A percentile compares a stretch with the other conserved stretches of the same genome.
phyloP scores from a whole-genome alignment of 2,797 vertebrate species.

The Acrossocheilus fasciatus region DNA sequence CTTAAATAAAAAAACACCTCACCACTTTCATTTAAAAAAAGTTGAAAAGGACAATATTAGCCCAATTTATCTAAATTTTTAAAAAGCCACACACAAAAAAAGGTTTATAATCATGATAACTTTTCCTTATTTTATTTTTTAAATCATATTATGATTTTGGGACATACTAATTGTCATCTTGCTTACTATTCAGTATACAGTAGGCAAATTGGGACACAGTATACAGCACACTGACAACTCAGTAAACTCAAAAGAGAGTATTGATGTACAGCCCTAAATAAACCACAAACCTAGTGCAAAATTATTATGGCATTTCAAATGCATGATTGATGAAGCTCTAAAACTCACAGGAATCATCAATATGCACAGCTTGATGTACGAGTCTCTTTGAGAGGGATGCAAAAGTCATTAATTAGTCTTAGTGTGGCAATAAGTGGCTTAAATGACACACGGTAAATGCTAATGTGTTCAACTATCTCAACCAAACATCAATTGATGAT shows the following conservation, averaged over 20 bases:
- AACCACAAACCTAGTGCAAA: neutral
- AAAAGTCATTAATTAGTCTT: slow-evolving; percentile 14
- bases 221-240: neutral
- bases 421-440: slow-evolving; percentile 31
- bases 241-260: neutral
- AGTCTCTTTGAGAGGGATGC: neutral
- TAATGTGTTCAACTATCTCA: slow-evolving; percentile 24
- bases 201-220: neutral
- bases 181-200: neutral
- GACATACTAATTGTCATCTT: neutral
- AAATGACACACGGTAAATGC: slow-evolving; percentile 21
- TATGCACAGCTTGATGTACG: neutral
- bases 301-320: neutral
- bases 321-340: slow-evolving; percentile 8
- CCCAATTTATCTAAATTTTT: neutral
- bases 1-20: neutral
- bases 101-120: neutral
- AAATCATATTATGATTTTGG: neutral
- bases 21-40: neutral
- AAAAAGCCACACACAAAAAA: neutral
- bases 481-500: slow-evolving; percentile 23
- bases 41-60: neutral
- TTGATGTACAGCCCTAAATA: neutral
- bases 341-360: neutral
- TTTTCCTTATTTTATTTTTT: too few relatives aligned